Base-by-base conservation (phyloP, 2,888 invertebrate genomes). In the Bombylius major region DNA sequence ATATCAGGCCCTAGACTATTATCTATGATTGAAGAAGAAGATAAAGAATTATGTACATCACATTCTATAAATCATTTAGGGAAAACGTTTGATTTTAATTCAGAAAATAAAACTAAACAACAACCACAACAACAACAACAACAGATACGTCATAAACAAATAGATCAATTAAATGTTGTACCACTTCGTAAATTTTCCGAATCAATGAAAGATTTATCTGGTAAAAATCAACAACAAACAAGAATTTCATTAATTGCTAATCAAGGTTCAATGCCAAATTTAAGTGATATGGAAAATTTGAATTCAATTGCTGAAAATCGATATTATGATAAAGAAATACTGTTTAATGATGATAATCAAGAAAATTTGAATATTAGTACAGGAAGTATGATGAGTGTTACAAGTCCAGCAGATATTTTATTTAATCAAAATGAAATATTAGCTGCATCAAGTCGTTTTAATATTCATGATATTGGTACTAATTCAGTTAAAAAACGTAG, bases 231-330 rank as follows among this genome's bases (percentile, higher is more conserved):
- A 6, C 65, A 42, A 58, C 66, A 68, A 3, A 67, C 65, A 51
- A 54, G 47, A n/a, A 46, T 39, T n/a, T 46, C 64, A 0, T 66
- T 66, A 42, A 49, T 67, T 3, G 61, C 64, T 5, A 71, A 66
- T 31, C 73, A 73, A 57, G 75, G 75, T 1, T 75, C 75, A 1
- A 69, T 75, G 70, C 75, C 75, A 12, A 75, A 75, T 64, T 65
- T 75, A 0, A 71, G 72, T 62, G 72, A 73, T 56, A 69, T 70
- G 66, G 64, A 67, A 47, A 62, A 64, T n/a, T 64, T 72, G 32
- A 66, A 69, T 44, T 70, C 71, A 7, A 71, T 75, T 46, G 75
- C 74, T 53, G 68, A 71, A 57, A 75, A 75, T 64, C 72, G 75
- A 4, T 75, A 73, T 60, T 75, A 54, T 51, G 23, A 59, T 33